Conservation (phyloP, 2,113 vertebrate genomes). For the Glaucomys volans region DNA sequence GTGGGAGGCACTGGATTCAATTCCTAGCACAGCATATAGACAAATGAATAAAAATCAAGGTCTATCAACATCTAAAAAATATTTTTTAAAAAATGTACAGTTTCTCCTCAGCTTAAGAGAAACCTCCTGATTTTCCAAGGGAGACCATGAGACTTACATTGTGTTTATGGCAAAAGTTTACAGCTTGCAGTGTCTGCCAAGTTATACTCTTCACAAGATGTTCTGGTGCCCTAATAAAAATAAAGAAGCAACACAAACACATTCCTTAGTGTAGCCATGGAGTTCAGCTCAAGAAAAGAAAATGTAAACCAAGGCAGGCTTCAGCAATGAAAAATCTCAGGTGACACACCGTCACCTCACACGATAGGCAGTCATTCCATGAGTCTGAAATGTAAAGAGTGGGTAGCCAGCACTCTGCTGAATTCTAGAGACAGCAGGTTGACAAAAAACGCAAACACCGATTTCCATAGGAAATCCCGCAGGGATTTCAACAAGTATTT, state of each 20-base stretch:
- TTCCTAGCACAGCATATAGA: too few species aligned
- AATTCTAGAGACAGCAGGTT: neutral
- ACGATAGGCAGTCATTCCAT: rapidly evolving
- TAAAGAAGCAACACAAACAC: slow-evolving; percentile 56
- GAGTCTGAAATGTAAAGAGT: neutral
- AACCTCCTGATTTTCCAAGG: neutral
- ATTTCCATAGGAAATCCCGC: neutral
- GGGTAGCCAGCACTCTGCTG: neutral
- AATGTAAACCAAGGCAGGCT: neutral
- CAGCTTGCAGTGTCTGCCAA: slow-evolving; percentile 97
- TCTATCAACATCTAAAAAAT: too few species aligned
- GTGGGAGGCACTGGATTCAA: too few species aligned
- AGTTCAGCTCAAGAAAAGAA: slow-evolving; percentile 31
- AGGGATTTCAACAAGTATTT: neutral
- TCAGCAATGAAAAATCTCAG: neutral
- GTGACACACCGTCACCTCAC: neutral
- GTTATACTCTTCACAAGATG: slow-evolving; percentile 94
- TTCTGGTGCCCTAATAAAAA: slow-evolving; percentile 91
- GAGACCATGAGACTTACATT: slow-evolving; percentile 89
- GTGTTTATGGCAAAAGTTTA: slow-evolving; percentile 98
- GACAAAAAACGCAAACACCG: neutral
- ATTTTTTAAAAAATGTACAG: slow-evolving; percentile 5
- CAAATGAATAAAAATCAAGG: too few species aligned
- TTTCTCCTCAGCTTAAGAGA: neutral
- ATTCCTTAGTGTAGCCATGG: slow-evolving; percentile 49